Evolutionary conservation across 92 coral and sea anemone species (phyloP).

Genomic region (Montipora capitata): DNA sequence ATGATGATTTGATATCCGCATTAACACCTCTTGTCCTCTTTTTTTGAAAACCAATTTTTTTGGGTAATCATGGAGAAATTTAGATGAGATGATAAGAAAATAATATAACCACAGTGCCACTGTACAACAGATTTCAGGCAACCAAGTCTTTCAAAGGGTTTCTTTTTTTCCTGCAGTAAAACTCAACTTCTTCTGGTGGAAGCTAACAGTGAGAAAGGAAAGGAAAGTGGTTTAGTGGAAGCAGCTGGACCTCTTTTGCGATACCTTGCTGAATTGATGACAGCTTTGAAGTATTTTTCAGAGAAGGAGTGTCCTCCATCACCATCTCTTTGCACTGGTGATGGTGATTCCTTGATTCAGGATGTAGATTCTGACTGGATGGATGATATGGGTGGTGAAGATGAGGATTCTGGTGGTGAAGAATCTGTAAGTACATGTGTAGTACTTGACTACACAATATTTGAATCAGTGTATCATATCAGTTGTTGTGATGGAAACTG

Average conservation of each 20-base stretch:
- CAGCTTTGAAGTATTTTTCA: slow-evolving; percentile 83
- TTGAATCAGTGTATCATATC: no score
- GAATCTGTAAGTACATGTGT: slow-evolving; percentile 83
- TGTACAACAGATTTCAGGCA: no score
- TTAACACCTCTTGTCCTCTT: no score
- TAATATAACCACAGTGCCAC: no score
- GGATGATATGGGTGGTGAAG: slow-evolving; percentile 94
- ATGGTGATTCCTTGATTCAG: slow-evolving; percentile 81
- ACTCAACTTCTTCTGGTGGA: slow-evolving; percentile 80
- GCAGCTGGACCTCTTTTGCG: slow-evolving; percentile 89
- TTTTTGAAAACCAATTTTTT: no score
- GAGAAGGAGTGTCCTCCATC: slow-evolving; percentile 86
- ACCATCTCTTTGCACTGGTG: slow-evolving; percentile 79
- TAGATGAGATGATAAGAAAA: no score
- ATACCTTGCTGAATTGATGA: slow-evolving; percentile 91
- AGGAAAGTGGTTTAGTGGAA: slow-evolving; percentile 89
- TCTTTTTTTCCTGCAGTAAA: slow-evolving; percentile 65
- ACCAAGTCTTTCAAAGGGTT: no score
- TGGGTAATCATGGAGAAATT: no score
- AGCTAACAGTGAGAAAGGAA: slow-evolving; percentile 66
- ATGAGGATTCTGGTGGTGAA: slow-evolving; percentile 96
- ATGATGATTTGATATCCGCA: no score
- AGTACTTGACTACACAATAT: no score
- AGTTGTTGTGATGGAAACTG: no score
- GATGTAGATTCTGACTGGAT: slow-evolving; percentile 97